Evolutionary conservation across 1,140 invertebrate species (phyloP).

Genomic region (Zaprionus nigranus): DNA sequence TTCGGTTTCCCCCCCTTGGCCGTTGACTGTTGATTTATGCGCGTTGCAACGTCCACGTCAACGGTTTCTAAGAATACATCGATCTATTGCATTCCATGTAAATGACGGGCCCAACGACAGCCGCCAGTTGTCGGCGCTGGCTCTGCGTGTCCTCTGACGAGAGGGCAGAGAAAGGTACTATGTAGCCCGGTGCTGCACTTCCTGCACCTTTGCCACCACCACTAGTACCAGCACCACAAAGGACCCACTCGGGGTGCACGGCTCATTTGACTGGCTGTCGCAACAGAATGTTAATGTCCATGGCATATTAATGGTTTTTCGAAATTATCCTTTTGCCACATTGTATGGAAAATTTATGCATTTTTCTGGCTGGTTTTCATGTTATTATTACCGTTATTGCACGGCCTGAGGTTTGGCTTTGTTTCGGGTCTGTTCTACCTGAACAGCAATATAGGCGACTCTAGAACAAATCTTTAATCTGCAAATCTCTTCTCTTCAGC

Average conservation of each 20-base stretch:
- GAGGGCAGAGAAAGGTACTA: slow-evolving; percentile 10
- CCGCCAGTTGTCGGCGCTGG: slow-evolving; percentile 20
- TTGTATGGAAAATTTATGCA: slow-evolving; percentile 65
- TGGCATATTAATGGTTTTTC: slow-evolving; percentile 76
- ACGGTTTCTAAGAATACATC: slow-evolving; percentile 68
- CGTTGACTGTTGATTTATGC: slow-evolving; percentile 57
- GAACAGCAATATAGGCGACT: slow-evolving; percentile 23
- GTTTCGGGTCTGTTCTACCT: slow-evolving; percentile 25
- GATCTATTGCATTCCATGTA: slow-evolving; percentile 65
- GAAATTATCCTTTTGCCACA: slow-evolving; percentile 81
- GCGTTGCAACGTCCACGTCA: slow-evolving; percentile 43
- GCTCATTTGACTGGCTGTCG: slow-evolving; percentile 78
- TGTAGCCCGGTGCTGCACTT: slow-evolving; percentile 44
- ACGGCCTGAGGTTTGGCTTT: slow-evolving; percentile 50
- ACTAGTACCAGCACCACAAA: slow-evolving; percentile 3
- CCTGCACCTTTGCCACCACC: slow-evolving; percentile 46
- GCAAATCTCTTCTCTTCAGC: slow-evolving; percentile 41
- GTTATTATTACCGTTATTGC: slow-evolving; percentile 47
- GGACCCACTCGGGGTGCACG: slow-evolving; percentile 29
- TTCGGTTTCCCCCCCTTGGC: background rate
- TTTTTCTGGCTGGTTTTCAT: slow-evolving; percentile 34
- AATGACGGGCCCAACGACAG: slow-evolving; percentile 55
- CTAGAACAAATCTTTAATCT: slow-evolving; percentile 58
- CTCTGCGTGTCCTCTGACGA: slow-evolving; percentile 45
- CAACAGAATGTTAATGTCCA: slow-evolving; percentile 72